A percentile compares a stretch with the other conserved stretches of the same genome.
Evolutionary conservation across 2,797 vertebrate species (phyloP).

Genomic region (Sylvilagus floridanus): DNA sequence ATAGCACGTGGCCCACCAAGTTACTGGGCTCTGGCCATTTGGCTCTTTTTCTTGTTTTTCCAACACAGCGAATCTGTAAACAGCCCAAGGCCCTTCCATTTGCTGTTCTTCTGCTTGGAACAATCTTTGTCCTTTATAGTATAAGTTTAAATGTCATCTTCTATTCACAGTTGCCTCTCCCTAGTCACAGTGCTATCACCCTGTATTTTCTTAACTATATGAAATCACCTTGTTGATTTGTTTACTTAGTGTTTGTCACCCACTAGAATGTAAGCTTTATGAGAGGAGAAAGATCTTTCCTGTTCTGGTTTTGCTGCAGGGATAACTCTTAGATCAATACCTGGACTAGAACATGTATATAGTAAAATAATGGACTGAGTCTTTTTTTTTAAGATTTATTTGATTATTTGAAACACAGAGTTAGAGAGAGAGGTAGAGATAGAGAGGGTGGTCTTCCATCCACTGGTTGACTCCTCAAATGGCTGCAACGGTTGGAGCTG

Average conservation of each 20-base stretch:
- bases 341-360: background rate
- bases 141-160: background rate
- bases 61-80: background rate
- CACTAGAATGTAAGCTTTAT: background rate
- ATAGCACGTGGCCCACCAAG: background rate
- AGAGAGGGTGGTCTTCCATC: too few relatives aligned
- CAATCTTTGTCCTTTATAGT: background rate
- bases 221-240: background rate
- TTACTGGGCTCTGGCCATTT: background rate
- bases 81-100: background rate
- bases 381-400: too few relatives aligned
- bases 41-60: background rate
- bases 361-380: background rate
- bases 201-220: background rate
- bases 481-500: too few relatives aligned
- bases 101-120: background rate
- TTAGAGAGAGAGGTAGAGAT: too few relatives aligned
- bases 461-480: too few relatives aligned
- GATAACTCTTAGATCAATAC: background rate
- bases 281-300: background rate
- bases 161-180: background rate
- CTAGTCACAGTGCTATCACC: background rate
- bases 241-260: background rate
- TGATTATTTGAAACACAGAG: too few relatives aligned
- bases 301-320: background rate